A percentile compares a stretch with the other conserved stretches of the same genome.
phyloP scores from a whole-genome alignment of 2,113 vertebrate species.

The Cyanoliseus patagonus region DNA sequence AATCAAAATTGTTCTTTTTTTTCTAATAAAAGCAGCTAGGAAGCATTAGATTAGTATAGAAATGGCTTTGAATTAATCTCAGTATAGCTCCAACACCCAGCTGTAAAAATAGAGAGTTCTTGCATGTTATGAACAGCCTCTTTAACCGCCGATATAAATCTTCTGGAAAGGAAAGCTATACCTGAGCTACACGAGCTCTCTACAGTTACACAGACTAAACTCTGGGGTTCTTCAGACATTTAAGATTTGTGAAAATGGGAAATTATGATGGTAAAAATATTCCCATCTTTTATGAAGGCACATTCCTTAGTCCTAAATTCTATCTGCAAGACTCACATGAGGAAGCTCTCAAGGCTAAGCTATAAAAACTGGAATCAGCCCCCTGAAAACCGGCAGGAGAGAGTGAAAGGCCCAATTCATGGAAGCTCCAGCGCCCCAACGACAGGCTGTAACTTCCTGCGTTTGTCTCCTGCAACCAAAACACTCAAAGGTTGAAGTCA shows the following conservation, averaged over 20 bases:
- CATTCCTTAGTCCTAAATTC: neutral
- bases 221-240: neutral
- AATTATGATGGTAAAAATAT: neutral
- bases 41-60: conserved; percentile 1
- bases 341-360: neutral
- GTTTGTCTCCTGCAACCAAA: neutral
- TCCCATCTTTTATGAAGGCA: neutral
- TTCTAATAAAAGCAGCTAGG: neutral
- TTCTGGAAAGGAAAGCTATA: neutral
- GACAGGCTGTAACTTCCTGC: conserved; percentile 7
- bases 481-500: neutral
- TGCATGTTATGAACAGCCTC: neutral
- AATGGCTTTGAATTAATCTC: neutral
- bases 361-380: neutral
- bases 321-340: neutral
- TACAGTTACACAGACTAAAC: neutral
- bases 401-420: neutral
- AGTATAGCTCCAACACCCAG: neutral
- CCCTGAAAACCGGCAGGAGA: neutral
- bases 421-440: neutral
- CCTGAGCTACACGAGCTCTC: neutral
- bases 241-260: neutral
- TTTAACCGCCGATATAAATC: neutral
- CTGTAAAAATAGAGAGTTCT: conserved; percentile 37
- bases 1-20: neutral